A percentile compares a stretch with the other conserved stretches of the same genome.
phyloP scores from a whole-genome alignment of 2,888 invertebrate species.

The Deilephila elpenor region DNA sequence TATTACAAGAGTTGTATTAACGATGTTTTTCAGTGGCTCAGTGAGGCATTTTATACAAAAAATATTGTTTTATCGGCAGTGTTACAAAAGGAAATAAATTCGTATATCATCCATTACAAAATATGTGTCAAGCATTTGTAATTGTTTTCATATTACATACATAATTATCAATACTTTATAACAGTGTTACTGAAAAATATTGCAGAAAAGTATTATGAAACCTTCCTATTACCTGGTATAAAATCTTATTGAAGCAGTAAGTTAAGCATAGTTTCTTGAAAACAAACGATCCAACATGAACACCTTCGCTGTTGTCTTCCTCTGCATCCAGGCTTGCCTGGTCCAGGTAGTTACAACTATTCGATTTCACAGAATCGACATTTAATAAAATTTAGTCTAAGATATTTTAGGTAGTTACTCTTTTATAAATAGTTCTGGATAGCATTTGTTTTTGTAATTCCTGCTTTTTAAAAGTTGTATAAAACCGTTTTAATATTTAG shows the following conservation, averaged over 20 bases:
- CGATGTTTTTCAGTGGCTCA: constrained; percentile 35
- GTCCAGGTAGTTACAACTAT: constrained; percentile 32
- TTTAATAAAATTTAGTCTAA: no score
- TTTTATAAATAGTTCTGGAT: no score
- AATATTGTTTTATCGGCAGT: background rate
- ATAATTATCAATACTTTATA: background rate
- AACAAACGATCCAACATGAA: constrained; percentile 35
- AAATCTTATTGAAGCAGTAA: background rate
- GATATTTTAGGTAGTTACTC: no score
- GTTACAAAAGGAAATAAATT: constrained; percentile 5
- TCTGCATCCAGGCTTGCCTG: constrained; percentile 41
- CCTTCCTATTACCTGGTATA: background rate
- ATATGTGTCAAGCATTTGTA: constrained; percentile 10
- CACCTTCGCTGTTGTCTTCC: constrained; percentile 37
- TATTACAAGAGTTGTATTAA: constrained; percentile 32
- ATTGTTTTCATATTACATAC: background rate
- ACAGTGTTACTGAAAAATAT: background rate
- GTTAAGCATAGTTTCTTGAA: constrained; percentile 1
- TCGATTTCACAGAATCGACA: background rate
- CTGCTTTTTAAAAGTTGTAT: no score
- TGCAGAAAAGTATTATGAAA: background rate
- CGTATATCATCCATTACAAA: background rate
- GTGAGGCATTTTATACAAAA: constrained; percentile 16
- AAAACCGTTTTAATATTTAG: no score
- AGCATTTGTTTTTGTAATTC: no score